A percentile compares a stretch with the other conserved stretches of the same genome.
Evolutionary conservation across 2,113 vertebrate species (phyloP).

Genomic region (Apaloderma vittatum): DNA sequence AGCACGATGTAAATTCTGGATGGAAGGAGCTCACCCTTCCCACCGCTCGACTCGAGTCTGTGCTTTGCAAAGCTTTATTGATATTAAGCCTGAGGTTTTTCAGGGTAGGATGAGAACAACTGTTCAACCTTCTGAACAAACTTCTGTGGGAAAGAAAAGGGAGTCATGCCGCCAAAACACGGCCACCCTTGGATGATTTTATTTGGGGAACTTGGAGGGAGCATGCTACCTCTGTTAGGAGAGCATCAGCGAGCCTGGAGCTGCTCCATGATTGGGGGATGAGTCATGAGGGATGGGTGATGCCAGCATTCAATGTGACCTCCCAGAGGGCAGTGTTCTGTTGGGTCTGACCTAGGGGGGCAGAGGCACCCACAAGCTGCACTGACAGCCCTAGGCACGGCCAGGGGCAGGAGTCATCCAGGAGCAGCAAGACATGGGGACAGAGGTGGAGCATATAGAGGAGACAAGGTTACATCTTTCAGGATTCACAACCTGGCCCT

Average conservation of each 20-base stretch:
- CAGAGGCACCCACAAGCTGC: not conserved
- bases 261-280: accelerated
- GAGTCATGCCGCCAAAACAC: not conserved
- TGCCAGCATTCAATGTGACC: not conserved
- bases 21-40: not conserved
- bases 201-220: not conserved
- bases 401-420: too few species aligned
- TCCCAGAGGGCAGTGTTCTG: not conserved
- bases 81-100: accelerated
- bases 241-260: not conserved
- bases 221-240: not conserved
- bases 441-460: too few species aligned
- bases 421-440: not conserved
- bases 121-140: too few species aligned
- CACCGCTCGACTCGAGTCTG: accelerated
- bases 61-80: not conserved
- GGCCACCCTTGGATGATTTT: not conserved
- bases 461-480: not conserved
- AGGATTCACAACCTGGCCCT: not conserved
- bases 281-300: not conserved
- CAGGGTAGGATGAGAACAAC: not conserved
- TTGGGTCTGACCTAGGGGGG: not conserved
- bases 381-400: not conserved
- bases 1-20: not conserved
- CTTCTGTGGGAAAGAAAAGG: not conserved